Conservation (phyloP, 2,888 invertebrate genomes). For the Pammene fasciana region DNA sequence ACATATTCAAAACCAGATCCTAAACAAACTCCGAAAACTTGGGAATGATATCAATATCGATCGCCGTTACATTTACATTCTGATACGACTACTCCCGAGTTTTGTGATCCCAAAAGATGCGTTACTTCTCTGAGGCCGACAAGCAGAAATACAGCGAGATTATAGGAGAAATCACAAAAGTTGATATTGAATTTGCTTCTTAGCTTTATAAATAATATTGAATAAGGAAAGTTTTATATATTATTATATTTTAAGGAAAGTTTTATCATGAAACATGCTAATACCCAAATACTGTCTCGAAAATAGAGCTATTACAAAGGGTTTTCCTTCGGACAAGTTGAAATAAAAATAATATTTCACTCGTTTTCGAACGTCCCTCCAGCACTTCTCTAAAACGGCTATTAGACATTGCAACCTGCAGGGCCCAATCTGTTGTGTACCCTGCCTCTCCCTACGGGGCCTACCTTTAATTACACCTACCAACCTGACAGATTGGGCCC, state of each 20-base stretch:
- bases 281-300: not conserved
- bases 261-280: not conserved
- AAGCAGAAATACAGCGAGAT: not conserved
- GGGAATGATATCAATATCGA: not conserved
- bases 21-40: conserved; percentile 8
- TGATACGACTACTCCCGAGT: not conserved
- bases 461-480: no score
- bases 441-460: no score
- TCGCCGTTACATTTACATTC: conserved; percentile 20
- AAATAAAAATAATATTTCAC: not conserved
- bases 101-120: not conserved
- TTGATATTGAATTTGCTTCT: conserved; percentile 7
- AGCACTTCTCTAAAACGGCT: not conserved
- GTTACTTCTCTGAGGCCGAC: not conserved
- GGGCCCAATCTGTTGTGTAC: no score
- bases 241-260: no score
- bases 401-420: no score
- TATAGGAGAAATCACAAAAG: not conserved
- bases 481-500: no score
- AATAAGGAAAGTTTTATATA: conserved; percentile 6
- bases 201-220: not conserved
- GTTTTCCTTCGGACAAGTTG: not conserved
- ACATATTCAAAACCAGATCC: conserved; percentile 11
- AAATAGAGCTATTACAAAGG: no score
- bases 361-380: conserved; percentile 8